Base-by-base conservation (phyloP, 1,140 invertebrate genomes). In the Leptinotarsa texana region DNA sequence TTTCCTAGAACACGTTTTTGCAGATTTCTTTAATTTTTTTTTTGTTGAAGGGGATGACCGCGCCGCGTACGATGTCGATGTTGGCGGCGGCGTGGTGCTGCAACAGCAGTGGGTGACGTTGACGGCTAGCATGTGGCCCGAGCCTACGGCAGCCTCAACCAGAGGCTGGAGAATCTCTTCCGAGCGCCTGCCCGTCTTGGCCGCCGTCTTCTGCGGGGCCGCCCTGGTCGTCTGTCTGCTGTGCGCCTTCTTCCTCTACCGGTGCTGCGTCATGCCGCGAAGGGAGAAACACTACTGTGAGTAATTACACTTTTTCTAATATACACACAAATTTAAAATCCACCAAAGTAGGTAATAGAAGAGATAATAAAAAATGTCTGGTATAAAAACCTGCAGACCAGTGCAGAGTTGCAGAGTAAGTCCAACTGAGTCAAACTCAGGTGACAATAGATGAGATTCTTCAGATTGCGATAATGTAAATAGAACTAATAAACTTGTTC, bases 221-320 rank as follows among this genome's bases (percentile, higher is more conserved):
- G 83, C 86, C 22, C 80, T 89, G 13, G 82, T 89, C 11, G 80
- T 88, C 69, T 82, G 88, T 68, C 77, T 87, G 11, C 76, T 89
- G 63, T 78, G 86, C 72, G 86, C 86, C 6, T 82, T 86, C 47
- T 77, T 89, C 42, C 77, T 88, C 13, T 89, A 88, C 84, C 83
- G 87, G 69, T 89, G 87, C 78, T 89, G 88, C 80, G 82, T 87
- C 73, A 84, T 86, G 81, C 84, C 86, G 11, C 84, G 85, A 57
- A 82, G 83, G 51, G 86, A 88, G 62, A 88, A 88, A 80, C 85
- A 87, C 74, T 88, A 87, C 75, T 86, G 87, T 88, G 84, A 86
- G 86, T 83, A 74, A 21, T 65, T 4, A 65, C n/a, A 57, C n/a
- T 57, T 57, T 57, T 33, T 33, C 8, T 11, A 11, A 33, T 33